Base-by-base conservation (phyloP, 2,888 invertebrate genomes). In the Ctena decussata region DNA sequence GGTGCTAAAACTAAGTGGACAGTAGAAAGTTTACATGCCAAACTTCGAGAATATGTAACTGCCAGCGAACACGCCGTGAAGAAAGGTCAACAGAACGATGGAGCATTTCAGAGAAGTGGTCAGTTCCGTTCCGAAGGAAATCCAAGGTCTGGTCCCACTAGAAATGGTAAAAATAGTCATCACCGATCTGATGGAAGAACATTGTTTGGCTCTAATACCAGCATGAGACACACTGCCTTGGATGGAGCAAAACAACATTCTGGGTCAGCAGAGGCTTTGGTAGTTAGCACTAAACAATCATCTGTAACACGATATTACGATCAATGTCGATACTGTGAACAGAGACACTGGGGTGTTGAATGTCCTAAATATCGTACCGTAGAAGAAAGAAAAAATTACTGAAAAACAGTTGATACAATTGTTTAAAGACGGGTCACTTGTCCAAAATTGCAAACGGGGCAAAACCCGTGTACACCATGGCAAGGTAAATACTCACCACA, bases 381-480 rank as follows among this genome's bases (percentile, higher is more conserved):
- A n/a, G n/a, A n/a, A n/a, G n/a, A n/a, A n/a, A n/a, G n/a, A n/a
- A n/a, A n/a, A n/a, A n/a, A n/a, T n/a, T n/a, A n/a, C n/a, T n/a
- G n/a, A n/a, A n/a, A n/a, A n/a, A n/a, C n/a, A n/a, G n/a, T n/a
- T n/a, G n/a, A n/a, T n/a, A n/a, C n/a, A 71, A 35, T 2, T 71
- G 37, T 39, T 24, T 71, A 1, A 71, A 71, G 15, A 2, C 21
- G 1, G 39, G 70, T 11, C 70, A 71, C n/a, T 2, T 46, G 35
- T 32, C 76, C 1, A 69, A 39, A 12, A 75, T 11, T 75, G 81
- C 37, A 81, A 74, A 53, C 49, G 24, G 18, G 49, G 39, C 6
- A 75, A 57, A 76, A 35, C n/a, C 12, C 76, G 76, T 76, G 75
- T 81, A n/a, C 32, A 81, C 44, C 77, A 77, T 76, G 44, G 24